These are phyloP conservation scores for Saccostrea cuccullata DNA, from an alignment of 1,140 invertebrate species.

Conservation along the genomic window DNA sequence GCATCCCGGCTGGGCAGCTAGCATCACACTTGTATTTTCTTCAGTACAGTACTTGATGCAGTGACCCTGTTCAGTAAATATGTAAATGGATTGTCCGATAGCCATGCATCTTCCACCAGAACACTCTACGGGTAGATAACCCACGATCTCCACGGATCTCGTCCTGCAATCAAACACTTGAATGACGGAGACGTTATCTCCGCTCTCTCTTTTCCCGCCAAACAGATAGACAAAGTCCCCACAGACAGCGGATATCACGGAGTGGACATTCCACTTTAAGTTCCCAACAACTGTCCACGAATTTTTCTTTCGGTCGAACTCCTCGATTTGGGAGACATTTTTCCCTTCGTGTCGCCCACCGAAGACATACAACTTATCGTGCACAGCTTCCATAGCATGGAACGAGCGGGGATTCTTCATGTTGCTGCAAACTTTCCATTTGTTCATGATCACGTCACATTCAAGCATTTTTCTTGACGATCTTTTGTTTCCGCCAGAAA, in stretches of 20 bases:
- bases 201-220: slow-evolving; percentile 2
- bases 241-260: neutral
- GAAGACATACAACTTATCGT: neutral
- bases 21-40: neutral
- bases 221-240: slow-evolving; percentile 8
- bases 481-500: neutral
- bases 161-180: slow-evolving; percentile 24
- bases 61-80: slow-evolving; percentile 25
- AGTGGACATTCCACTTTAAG: slow-evolving; percentile 21
- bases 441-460: slow-evolving; percentile 36
- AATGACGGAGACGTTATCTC: slow-evolving; percentile 12
- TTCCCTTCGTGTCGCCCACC: neutral
- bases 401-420: slow-evolving; percentile 4
- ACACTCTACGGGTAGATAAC: slow-evolving; percentile 21
- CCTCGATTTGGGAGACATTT: slow-evolving; percentile 19
- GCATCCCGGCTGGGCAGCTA: neutral
- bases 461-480: neutral
- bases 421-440: slow-evolving; percentile 25
- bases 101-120: neutral
- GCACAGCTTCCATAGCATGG: neutral
- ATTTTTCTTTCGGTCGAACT: slow-evolving; percentile 32
- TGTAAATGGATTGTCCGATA: neutral
- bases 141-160: neutral
- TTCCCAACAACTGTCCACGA: neutral
- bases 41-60: slow-evolving; percentile 12